These are phyloP conservation scores for Plodia interpunctella DNA, from an alignment of 1,140 invertebrate genomes.

Conservation along the genomic window DNA sequence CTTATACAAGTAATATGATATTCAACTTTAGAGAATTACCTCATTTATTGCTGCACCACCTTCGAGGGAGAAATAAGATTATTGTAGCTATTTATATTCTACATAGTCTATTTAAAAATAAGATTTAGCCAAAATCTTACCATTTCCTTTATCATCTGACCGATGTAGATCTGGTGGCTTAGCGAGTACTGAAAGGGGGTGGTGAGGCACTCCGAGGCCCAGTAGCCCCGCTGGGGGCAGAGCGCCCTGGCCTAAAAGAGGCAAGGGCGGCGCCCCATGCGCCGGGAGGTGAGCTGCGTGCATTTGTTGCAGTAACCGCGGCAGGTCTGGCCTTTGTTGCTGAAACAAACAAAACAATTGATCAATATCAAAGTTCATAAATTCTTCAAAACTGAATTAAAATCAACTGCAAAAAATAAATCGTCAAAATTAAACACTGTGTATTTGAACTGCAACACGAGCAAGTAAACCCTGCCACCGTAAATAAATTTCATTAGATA, in stretches of 20 bases:
- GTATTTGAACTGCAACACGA: too few relatives aligned
- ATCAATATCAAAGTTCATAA: too few relatives aligned
- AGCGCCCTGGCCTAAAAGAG: constrained; percentile 83
- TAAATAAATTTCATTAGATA: constrained; percentile 4
- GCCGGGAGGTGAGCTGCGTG: constrained; percentile 92
- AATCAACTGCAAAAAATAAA: too few relatives aligned
- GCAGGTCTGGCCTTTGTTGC: constrained; percentile 88
- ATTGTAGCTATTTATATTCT: too few relatives aligned
- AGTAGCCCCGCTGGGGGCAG: constrained; percentile 80
- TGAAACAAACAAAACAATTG: constrained; percentile 54
- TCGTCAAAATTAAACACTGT: too few relatives aligned
- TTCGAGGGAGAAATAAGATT: too few relatives aligned
- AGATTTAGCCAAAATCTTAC: constrained; percentile 66
- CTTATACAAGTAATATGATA: too few relatives aligned
- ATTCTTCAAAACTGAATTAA: too few relatives aligned
- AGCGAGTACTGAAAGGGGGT: constrained; percentile 79
- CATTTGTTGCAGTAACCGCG: constrained; percentile 91
- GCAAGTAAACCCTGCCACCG: not conserved
- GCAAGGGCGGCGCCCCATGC: constrained; percentile 84
- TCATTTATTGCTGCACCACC: too few relatives aligned
- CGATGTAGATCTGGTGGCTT: constrained; percentile 86
- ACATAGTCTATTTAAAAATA: not conserved
- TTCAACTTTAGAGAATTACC: too few relatives aligned
- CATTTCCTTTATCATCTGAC: constrained; percentile 77
- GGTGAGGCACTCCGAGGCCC: constrained; percentile 78